Evolutionary conservation across 1,140 invertebrate species (phyloP).

Genomic region (Scaptodrosophila lebanonensis): DNA sequence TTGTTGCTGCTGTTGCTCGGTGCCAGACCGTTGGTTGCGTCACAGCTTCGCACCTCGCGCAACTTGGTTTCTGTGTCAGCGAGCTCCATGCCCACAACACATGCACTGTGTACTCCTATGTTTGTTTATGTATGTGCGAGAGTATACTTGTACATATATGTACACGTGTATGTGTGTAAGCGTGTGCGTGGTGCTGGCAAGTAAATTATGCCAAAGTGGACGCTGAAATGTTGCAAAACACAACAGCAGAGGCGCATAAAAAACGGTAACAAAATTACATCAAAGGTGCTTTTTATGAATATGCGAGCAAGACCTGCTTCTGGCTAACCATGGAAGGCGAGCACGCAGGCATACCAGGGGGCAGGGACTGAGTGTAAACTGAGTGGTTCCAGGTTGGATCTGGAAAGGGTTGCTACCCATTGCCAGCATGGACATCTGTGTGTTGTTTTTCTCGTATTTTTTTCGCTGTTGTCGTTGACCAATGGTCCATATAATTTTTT

Average conservation of each 20-base stretch:
- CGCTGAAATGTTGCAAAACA: constrained; percentile 25
- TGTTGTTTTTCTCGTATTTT: constrained; percentile 20
- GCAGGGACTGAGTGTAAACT: not conserved
- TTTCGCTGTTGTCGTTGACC: constrained; percentile 47
- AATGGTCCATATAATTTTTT: constrained; percentile 74
- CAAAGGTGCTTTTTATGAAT: constrained; percentile 71
- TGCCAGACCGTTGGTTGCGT: constrained; percentile 45
- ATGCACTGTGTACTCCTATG: not conserved
- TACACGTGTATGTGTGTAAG: too few species aligned
- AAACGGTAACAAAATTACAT: constrained; percentile 72
- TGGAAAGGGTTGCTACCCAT: constrained; percentile 40
- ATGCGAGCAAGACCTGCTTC: constrained; percentile 36
- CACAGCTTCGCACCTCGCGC: constrained; percentile 71
- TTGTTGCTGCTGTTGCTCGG: not conserved
- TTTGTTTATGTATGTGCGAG: too few species aligned
- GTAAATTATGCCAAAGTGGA: constrained; percentile 42
- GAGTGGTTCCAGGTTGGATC: constrained; percentile 5
- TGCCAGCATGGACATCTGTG: constrained; percentile 7
- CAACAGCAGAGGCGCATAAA: constrained; percentile 43
- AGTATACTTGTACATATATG: too few species aligned
- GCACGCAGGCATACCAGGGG: too few species aligned
- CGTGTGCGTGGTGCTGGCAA: too few species aligned
- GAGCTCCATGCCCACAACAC: constrained; percentile 23
- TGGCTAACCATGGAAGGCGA: too few species aligned
- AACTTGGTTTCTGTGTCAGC: constrained; percentile 66